Base-by-base conservation (phyloP, 2,797 vertebrate genomes). In the Diplodus sargus region DNA sequence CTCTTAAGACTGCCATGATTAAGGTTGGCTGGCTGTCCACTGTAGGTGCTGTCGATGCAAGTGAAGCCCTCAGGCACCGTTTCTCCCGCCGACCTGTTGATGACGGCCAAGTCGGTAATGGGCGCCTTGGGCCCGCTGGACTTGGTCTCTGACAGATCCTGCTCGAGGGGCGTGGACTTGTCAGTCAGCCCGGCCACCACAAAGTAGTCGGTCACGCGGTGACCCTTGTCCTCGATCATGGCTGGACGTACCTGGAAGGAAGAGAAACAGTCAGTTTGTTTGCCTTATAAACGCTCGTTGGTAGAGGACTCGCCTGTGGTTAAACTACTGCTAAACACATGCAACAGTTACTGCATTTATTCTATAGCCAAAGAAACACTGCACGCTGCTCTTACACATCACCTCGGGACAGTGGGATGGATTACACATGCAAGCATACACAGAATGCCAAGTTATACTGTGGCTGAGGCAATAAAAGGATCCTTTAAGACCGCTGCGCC, bases 1-100 rank as follows among this genome's bases (percentile, higher is more conserved):
- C 98, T 99, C 94, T 99, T 99, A 2, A 99, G 94, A 84, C 98
- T 99, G 90, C 98, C 98, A 78, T 99, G 97, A 87, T 99, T 99
- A 70, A 99, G 94, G 91, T 99, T 99, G 82, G 98, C 98, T 18
- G 96, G 97, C 85, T 97, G 97, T 49, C 96, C 96, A 56, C 96
- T 96, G 84, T 96, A 95, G 25, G 98, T 99, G 88, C 87, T 93
- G 91, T 99, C 98, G 52, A 99, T 96, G 85, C 98, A 99, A 4
- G 98, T 99, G 69, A 97, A 99, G 54, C 97, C 98, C 90, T 99
- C 98, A 0, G 98, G 98, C 57, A 98, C 97, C 0, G 95, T 93
- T 90, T 99, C 98, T 15, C 97, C 98, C 4, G 95, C 96, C 2
- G 98, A 97, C 86, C 92, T 96, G 93, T 97, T 99, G 76, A 99